phyloP scores from a whole-genome alignment of 1,140 invertebrate genomes.

The Bombus vancouverensis region DNA sequence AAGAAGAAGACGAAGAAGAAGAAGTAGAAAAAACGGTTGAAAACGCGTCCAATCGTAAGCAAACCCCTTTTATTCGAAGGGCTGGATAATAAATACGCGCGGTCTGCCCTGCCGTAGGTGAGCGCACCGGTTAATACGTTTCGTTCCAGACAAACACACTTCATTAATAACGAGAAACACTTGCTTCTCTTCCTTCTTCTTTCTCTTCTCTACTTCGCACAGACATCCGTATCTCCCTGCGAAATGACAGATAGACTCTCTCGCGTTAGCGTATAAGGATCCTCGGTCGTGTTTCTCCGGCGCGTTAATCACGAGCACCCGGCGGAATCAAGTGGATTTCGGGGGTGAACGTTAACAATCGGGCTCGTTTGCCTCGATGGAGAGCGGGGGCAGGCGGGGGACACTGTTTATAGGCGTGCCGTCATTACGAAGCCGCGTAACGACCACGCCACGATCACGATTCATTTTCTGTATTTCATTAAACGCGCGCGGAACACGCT shows the following conservation, averaged over 20 bases:
- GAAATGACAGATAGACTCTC: constrained; percentile 5
- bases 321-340: constrained; percentile 65
- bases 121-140: constrained; percentile 69
- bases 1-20: neutral
- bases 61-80: constrained; percentile 54
- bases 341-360: constrained; percentile 60
- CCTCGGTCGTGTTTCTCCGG: neutral
- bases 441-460: constrained; percentile 19
- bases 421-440: constrained; percentile 20
- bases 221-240: neutral
- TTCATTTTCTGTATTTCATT: constrained; percentile 45
- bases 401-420: neutral
- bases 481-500: neutral
- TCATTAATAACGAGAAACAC: constrained; percentile 76
- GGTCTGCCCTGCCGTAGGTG: constrained; percentile 17
- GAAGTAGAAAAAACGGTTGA: constrained; percentile 9
- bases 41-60: constrained; percentile 38
- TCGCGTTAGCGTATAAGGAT: constrained; percentile 47
- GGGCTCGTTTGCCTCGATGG: constrained; percentile 30
- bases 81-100: constrained; percentile 68
- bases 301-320: constrained; percentile 59
- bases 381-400: no score
- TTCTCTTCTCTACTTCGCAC: neutral
- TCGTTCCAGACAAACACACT: constrained; percentile 74
- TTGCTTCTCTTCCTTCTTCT: constrained; percentile 15